Evolutionary conservation across 2,888 invertebrate genomes (phyloP), one percentile per base, ranked within the genome.

Genomic region (Dryococelus australis): DNA sequence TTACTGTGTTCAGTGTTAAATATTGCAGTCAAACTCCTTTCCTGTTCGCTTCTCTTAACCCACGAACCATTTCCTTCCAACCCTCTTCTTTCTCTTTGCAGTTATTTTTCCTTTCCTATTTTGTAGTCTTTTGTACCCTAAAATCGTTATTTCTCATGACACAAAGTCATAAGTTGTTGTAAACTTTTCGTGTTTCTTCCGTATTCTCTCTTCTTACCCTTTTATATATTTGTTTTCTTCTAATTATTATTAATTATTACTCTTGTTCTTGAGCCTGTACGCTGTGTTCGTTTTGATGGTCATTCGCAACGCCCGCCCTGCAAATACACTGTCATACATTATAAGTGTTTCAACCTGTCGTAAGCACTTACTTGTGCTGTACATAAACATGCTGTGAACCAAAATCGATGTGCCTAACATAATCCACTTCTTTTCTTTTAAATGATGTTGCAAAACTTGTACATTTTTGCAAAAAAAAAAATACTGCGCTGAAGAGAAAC

Each of bases 401-500:
- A n/a, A 65, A 9, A 65, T 65, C 65, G 65, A 65, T 65, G 65
- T 65, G 65, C 65, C 47, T 65, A 65, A 65, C 13, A 16, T 65
- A 65, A 24, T 24, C 16, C 65, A n/a, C 24, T n/a, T 65, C 84
- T 86, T n/a, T 87, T 24, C 83, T 85, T 85, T 85, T 85, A 87
- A 78, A 80, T 80, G 79, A 65, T 47, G 87, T 51, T 53, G 79
- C 85, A 78, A 26, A 27, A 53, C 43, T 28, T 87, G 78, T 85
- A 85, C 85, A 85, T 85, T 78, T 85, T 85, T 87, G 79, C 84
- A 85, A 65, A 51, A 51, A 51, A 27, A 87, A 78, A 85, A 85
- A 87, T 87, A 87, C 65, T 81, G 85, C 79, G 85, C 26, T 43
- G 47, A 86, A 78, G 87, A 85, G 84, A 89, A 89, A 89, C 89